Evolutionary conservation across 2,113 vertebrate genomes (phyloP).

Genomic region (Cacatua alba): DNA sequence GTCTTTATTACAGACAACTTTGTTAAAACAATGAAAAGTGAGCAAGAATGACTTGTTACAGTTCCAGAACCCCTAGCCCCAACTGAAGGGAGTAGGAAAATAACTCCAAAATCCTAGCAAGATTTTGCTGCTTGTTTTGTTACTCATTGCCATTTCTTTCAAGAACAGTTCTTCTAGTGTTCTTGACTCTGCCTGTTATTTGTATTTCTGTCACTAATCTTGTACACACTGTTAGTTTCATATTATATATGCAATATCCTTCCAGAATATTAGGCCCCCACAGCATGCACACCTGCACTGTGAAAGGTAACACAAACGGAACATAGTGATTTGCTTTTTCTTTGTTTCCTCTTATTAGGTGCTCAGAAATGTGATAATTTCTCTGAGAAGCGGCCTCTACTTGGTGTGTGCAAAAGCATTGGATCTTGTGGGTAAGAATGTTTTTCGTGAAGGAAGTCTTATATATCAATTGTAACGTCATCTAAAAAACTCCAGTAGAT

Average conservation of each 20-base stretch:
- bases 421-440: slow-evolving; percentile 94
- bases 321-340: not conserved
- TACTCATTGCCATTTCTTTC: not conserved
- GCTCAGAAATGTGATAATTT: slow-evolving; percentile 89
- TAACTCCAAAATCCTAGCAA: not conserved
- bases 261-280: rapidly evolving
- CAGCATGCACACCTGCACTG: not conserved
- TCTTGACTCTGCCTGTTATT: not conserved
- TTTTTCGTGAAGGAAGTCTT: not conserved
- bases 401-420: slow-evolving; percentile 95
- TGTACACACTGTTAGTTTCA: not conserved
- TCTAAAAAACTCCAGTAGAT: not conserved
- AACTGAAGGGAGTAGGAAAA: not conserved
- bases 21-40: not conserved
- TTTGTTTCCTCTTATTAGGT: slow-evolving; percentile 74
- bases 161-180: not conserved
- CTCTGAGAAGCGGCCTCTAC: slow-evolving; percentile 92
- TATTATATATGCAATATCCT: not conserved
- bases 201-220: not conserved
- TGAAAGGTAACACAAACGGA: not conserved
- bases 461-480: not conserved
- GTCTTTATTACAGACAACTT: not conserved
- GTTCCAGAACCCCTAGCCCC: not conserved
- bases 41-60: not conserved
- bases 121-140: not conserved